phyloP scores from a whole-genome alignment of 2,888 invertebrate species.

The Uloborus plumipes region DNA sequence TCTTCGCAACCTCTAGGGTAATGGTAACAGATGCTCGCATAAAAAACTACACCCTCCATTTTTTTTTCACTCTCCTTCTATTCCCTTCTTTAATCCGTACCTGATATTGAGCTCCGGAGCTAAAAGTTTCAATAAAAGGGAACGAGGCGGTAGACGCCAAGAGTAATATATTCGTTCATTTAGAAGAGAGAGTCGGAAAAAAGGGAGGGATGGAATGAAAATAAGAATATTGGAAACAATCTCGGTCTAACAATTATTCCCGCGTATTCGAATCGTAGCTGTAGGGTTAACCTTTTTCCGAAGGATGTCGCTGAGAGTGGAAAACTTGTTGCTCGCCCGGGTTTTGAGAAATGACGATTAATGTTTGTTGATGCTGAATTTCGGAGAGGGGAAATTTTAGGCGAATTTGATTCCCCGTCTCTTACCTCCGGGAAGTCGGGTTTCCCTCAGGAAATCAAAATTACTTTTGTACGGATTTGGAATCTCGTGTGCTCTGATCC shows the following conservation, averaged over 20 bases:
- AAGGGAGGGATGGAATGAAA: not conserved
- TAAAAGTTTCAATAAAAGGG: conserved; percentile 55
- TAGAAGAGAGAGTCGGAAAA: conserved; percentile 9
- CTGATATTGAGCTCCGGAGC: conserved; percentile 55
- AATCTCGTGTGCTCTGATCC: conserved; percentile 23
- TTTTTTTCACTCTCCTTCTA: conserved; percentile 8
- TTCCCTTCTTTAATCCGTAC: conserved; percentile 38
- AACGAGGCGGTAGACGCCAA: conserved; percentile 10
- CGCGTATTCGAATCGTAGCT: conserved; percentile 39
- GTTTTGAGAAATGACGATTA: conserved; percentile 50
- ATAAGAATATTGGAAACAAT: conserved; percentile 45
- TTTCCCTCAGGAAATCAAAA: conserved; percentile 34
- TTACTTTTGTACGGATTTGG: conserved; percentile 41
- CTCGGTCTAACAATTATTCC: conserved; percentile 59
- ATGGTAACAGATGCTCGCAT: conserved; percentile 19
- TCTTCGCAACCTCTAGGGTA: conserved; percentile 11
- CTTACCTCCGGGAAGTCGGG: conserved; percentile 14
- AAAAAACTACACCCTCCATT: conserved; percentile 14
- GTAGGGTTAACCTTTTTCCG: conserved; percentile 51
- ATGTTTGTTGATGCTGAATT: conserved; percentile 61
- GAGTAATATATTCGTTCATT: conserved; percentile 64
- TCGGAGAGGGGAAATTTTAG: conserved; percentile 21
- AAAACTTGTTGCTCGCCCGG: conserved; percentile 6
- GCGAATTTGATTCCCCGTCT: conserved; percentile 7
- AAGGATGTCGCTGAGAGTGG: conserved; percentile 25